Evolutionary conservation across 1,140 invertebrate genomes (phyloP), one percentile per base, ranked within the genome.

Genomic region (Ooceraea biroi): DNA sequence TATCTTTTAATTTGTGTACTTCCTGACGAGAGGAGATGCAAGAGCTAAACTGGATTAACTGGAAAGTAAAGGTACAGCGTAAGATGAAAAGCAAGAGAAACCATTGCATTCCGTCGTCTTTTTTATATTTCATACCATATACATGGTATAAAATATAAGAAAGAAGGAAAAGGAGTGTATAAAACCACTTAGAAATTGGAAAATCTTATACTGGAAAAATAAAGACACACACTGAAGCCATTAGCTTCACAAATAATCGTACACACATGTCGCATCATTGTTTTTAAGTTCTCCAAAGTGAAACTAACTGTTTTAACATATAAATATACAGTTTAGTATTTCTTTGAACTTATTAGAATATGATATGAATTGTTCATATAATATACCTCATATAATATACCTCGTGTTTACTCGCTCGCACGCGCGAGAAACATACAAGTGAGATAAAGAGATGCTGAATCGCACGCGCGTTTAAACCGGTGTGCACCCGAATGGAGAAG

Each of bases 371-470:
- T 36, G 36, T 36, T 36, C 36, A 27, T 46, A 78, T 55, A 12
- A 25, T 12, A 1, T 19, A 55, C 14, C 60, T 27, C n/a, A 5
- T 22, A 8, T n/a, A 11, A 17, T 10, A 25, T 3, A 48, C n/a
- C n/a, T n/a, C 36, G 17, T 69, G 66, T 72, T 72, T 83, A 66
- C 19, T 10, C 30, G 52, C 48, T 57, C 74, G 60, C 50, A 66
- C 30, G 44, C 63, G 17, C 22, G 76, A 22, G 17, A 71, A 50
- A 10, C 12, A 46, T 36, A 69, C 57, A 71, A 27, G 63, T 55
- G 22, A 78, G 76, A 78, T 78, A 69, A 78, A 78, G 50, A 78
- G 60, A 44, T 25, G n/a, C 22, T 22, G 74, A 78, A 30, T 71
- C 48, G 58, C 57, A 76, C 73, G 73, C 73, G 58, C 58, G 65